Conservation (phyloP, 1,140 invertebrate species). For the Nylanderia fulva region DNA sequence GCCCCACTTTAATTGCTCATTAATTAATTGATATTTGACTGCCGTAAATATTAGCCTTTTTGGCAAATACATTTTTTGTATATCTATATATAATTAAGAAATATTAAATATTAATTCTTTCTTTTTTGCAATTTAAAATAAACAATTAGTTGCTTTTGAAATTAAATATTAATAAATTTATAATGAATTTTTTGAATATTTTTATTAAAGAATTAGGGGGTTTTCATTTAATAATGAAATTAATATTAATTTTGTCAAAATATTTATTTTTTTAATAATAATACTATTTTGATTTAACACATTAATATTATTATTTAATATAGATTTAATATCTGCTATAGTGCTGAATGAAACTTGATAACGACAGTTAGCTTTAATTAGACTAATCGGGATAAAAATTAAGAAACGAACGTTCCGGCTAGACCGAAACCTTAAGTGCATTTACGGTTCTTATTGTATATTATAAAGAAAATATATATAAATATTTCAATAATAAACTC, state of each 20-base stretch:
- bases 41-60: neutral
- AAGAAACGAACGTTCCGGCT: slow-evolving; percentile 59
- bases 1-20: slow-evolving; percentile 24
- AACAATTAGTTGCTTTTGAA: neutral
- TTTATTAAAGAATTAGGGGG: neutral
- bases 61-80: neutral
- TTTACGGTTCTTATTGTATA: slow-evolving; percentile 55
- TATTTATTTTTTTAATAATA: neutral
- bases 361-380: slow-evolving; percentile 16
- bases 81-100: neutral
- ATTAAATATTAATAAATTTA: neutral
- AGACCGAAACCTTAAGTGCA: slow-evolving; percentile 66
- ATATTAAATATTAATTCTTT: neutral
- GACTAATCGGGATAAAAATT: slow-evolving; percentile 12
- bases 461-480: slow-evolving; percentile 54
- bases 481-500: slow-evolving; percentile 50
- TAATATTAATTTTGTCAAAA: neutral
- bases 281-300: neutral
- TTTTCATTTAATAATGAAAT: slow-evolving; percentile 6
- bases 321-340: neutral
- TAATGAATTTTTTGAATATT: neutral
- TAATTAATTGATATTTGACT: neutral
- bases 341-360: slow-evolving; percentile 8
- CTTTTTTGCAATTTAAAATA: neutral
- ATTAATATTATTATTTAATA: neutral